phyloP scores from a whole-genome alignment of 2,797 vertebrate species.

The Sebastes steindachneri region DNA sequence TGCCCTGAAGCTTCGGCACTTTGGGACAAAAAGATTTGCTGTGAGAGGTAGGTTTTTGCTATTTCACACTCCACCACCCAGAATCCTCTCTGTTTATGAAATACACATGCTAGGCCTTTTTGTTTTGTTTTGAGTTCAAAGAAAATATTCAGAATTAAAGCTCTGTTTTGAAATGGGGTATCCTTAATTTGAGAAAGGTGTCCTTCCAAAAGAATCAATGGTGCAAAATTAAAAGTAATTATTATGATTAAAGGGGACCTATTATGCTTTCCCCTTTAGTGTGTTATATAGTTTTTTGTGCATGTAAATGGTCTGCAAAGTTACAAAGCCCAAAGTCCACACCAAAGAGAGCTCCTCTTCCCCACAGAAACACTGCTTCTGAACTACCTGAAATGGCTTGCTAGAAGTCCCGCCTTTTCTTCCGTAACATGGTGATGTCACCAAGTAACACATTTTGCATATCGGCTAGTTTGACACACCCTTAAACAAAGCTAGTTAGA shows the following conservation, averaged over 20 bases:
- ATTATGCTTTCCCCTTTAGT: too few relatives aligned
- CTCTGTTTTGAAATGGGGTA: background rate
- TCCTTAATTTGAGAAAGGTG: background rate
- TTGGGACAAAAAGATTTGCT: constrained; percentile 39
- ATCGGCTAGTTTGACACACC: too few relatives aligned
- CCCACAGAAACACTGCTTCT: too few relatives aligned
- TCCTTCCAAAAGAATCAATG: background rate
- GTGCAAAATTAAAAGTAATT: background rate
- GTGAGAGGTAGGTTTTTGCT: constrained; percentile 12
- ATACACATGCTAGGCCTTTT: constrained; percentile 13
- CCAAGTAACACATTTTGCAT: too few relatives aligned
- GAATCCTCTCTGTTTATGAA: constrained; percentile 20
- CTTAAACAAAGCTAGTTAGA: too few relatives aligned
- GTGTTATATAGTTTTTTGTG: too few relatives aligned
- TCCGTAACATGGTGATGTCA: too few relatives aligned
- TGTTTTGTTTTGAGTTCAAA: constrained; percentile 8
- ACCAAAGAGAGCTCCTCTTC: rapidly evolving
- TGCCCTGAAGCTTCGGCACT: constrained; percentile 47
- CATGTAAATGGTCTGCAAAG: too few relatives aligned
- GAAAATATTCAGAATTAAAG: background rate
- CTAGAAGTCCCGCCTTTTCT: too few relatives aligned
- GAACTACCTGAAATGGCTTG: too few relatives aligned
- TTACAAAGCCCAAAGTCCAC: too few relatives aligned
- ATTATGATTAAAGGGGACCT: background rate
- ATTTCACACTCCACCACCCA: constrained; percentile 38